phyloP scores from a whole-genome alignment of 2,797 vertebrate species.

The Chloroceryle inda region DNA sequence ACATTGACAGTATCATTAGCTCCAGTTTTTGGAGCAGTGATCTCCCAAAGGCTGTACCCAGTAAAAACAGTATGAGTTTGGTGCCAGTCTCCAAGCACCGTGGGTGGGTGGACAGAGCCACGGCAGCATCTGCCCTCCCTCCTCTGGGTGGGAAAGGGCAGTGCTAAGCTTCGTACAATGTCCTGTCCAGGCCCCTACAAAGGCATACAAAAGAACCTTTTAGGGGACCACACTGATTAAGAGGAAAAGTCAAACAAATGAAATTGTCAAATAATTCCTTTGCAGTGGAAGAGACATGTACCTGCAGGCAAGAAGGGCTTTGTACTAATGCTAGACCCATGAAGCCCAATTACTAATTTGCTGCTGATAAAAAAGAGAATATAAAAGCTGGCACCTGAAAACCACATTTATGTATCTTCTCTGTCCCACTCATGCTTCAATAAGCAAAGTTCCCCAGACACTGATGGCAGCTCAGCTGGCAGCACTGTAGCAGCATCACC shows the following conservation, averaged over 20 bases:
- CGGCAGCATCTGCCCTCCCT: not conserved
- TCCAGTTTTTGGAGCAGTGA: not conserved
- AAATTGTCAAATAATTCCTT: not conserved
- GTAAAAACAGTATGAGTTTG: rapidly evolving
- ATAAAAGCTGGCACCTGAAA: not conserved
- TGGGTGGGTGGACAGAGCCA: rapidly evolving
- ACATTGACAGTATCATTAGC: not conserved
- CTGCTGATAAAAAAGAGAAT: not conserved
- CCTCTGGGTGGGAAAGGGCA: not conserved
- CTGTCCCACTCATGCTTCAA: not conserved
- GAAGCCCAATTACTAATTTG: not conserved
- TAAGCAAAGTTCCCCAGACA: not conserved
- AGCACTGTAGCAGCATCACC: not conserved
- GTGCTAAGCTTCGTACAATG: not conserved
- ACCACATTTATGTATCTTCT: not conserved
- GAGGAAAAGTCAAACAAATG: not conserved
- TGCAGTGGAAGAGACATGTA: rapidly evolving
- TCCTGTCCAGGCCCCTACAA: too few species aligned
- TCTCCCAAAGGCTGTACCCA: not conserved
- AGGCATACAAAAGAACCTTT: not conserved
- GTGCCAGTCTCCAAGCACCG: not conserved
- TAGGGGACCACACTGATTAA: rapidly evolving
- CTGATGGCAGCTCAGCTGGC: not conserved
- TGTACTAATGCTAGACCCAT: not conserved
- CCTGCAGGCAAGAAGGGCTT: rapidly evolving